Conservation (phyloP, 2,797 vertebrate genomes). For the Sparidentex hasta region DNA sequence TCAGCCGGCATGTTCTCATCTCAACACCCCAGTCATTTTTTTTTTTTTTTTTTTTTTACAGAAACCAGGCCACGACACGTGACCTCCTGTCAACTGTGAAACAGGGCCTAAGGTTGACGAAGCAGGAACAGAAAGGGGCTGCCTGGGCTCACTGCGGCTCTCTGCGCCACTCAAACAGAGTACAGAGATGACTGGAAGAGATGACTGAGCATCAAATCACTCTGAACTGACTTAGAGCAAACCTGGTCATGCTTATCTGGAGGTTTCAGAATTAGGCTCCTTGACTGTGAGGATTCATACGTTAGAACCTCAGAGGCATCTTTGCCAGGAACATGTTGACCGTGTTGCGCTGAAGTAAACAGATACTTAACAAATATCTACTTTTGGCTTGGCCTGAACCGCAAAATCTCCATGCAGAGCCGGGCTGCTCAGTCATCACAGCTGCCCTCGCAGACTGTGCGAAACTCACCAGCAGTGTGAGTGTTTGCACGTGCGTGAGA, state of each 20-base stretch:
- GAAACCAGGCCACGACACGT: constrained; percentile 45
- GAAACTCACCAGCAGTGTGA: constrained; percentile 14
- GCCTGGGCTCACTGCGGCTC: constrained; percentile 13
- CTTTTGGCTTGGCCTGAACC: not conserved
- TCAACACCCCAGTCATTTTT: not conserved
- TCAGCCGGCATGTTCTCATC: not conserved
- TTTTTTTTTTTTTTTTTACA: constrained; percentile 26
- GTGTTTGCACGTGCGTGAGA: constrained; percentile 2
- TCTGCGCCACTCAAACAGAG: constrained; percentile 19
- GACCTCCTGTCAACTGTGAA: constrained; percentile 36
- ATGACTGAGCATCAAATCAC: constrained; percentile 52
- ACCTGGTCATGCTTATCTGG: constrained; percentile 41
- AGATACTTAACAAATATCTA: constrained; percentile 21
- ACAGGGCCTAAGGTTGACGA: not conserved
- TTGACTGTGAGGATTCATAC: constrained; percentile 49
- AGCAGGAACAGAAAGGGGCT: constrained; percentile 36
- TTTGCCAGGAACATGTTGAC: constrained; percentile 43
- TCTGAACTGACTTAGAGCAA: constrained; percentile 47
- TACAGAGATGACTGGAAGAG: constrained; percentile 55
- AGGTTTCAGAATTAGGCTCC: constrained; percentile 62
- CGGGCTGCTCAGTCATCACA: not conserved
- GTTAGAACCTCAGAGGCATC: constrained; percentile 24
- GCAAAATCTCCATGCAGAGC: not conserved
- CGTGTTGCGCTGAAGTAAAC: constrained; percentile 30
- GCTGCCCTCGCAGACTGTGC: not conserved